These are phyloP conservation scores for Setipinna tenuifilis DNA, from an alignment of 2,797 vertebrate genomes.

Conservation along the genomic window DNA sequence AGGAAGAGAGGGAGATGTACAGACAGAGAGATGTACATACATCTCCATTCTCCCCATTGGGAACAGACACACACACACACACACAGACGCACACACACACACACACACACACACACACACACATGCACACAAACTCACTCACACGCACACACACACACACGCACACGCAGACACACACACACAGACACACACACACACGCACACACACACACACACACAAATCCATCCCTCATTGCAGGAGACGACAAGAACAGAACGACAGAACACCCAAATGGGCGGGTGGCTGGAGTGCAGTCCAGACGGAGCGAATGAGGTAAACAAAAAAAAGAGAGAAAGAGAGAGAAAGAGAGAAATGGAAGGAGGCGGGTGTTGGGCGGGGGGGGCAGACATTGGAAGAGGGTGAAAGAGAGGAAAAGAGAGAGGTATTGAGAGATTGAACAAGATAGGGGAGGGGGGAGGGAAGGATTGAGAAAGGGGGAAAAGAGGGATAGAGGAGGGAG, in stretches of 20 bases:
- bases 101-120: slow-evolving; percentile 13
- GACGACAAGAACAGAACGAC: not conserved
- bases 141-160: not conserved
- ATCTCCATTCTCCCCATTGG: no score
- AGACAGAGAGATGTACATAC: no score
- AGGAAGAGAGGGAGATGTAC: no score
- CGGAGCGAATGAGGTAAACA: no score
- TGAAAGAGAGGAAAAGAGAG: no score
- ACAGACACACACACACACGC: slow-evolving; percentile 7
- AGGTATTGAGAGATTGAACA: not conserved
- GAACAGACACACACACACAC: not conserved
- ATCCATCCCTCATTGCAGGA: not conserved
- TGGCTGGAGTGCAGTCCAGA: not conserved
- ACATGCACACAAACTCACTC: no score
- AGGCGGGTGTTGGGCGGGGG: slow-evolving; percentile 27
- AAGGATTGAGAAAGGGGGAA: slow-evolving; percentile 48
- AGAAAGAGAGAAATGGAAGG: no score
- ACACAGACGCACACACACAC: not conserved
- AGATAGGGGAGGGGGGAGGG: not conserved
- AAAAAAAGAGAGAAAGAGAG: slow-evolving; percentile 63
- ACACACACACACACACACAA: slow-evolving; percentile 10
- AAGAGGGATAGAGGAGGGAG: slow-evolving; percentile 42
- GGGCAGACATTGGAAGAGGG: no score
- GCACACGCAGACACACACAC: slow-evolving; percentile 8
- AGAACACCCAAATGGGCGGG: not conserved